A percentile compares a stretch with the other conserved stretches of the same genome.
phyloP scores from a whole-genome alignment of 2,888 invertebrate genomes.

The Deilephila porcellus region DNA sequence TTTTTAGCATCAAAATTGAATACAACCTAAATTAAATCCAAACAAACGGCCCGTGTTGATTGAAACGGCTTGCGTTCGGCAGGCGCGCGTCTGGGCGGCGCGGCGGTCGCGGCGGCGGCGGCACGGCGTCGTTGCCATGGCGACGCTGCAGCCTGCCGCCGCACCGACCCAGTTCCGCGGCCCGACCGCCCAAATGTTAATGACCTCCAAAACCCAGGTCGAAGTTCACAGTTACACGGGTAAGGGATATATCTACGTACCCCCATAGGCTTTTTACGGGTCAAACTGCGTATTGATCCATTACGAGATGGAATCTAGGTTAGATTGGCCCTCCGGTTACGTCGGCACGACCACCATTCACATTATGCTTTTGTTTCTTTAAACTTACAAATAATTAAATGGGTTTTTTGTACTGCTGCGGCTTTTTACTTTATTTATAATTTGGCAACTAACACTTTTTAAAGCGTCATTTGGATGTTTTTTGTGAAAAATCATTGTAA shows the following conservation, averaged over 20 bases:
- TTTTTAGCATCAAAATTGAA: slow-evolving; percentile 10
- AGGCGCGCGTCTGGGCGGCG: slow-evolving; percentile 51
- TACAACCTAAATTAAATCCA: slow-evolving; percentile 13
- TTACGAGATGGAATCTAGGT: slow-evolving; percentile 75
- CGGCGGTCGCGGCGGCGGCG: slow-evolving; percentile 47
- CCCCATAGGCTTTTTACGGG: slow-evolving; percentile 71
- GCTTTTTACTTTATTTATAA: slow-evolving; percentile 30
- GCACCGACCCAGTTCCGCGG: slow-evolving; percentile 76
- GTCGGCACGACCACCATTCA: slow-evolving; percentile 37
- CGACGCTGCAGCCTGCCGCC: slow-evolving; percentile 72
- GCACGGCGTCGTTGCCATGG: slow-evolving; percentile 62
- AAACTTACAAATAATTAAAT: slow-evolving; percentile 29
- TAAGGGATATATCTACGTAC: slow-evolving; percentile 71
- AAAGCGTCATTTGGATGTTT: slow-evolving; percentile 30
- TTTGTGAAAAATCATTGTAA: slow-evolving; percentile 32
- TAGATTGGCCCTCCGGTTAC: slow-evolving; percentile 48
- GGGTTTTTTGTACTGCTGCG: slow-evolving; percentile 29
- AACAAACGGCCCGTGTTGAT: slow-evolving; percentile 30
- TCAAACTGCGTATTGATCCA: slow-evolving; percentile 80
- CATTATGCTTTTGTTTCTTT: slow-evolving; percentile 27
- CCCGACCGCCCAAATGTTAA: slow-evolving; percentile 82
- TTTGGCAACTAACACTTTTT: slow-evolving; percentile 27
- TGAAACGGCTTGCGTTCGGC: slow-evolving; percentile 12
- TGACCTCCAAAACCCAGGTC: slow-evolving; percentile 85
- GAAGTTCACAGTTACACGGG: slow-evolving; percentile 83